Conservation (phyloP, 2,797 vertebrate genomes). For the Sitta carolinensis region DNA sequence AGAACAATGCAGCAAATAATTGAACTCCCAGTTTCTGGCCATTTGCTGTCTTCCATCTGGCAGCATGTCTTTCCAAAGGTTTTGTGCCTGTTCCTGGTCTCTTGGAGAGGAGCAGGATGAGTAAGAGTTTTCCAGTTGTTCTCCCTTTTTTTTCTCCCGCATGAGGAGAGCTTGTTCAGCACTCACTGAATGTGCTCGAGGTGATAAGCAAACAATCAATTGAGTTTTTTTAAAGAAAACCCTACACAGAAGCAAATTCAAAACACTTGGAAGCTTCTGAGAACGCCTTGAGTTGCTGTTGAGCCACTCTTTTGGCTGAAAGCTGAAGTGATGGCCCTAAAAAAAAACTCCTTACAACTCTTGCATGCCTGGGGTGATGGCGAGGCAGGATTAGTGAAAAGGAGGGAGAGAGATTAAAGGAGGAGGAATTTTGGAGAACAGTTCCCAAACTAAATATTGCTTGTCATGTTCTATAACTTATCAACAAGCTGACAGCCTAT, state of each 20-base stretch:
- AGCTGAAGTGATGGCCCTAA: background rate
- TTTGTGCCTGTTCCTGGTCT: background rate
- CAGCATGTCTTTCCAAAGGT: background rate
- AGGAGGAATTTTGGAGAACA: background rate
- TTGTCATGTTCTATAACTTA: background rate
- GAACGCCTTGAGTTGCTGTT: background rate
- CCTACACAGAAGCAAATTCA: background rate
- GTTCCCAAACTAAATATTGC: background rate
- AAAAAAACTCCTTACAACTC: background rate
- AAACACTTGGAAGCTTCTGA: background rate
- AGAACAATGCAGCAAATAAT: background rate
- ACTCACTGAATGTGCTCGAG: background rate
- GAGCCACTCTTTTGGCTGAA: background rate
- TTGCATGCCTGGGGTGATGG: background rate
- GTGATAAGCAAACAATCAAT: background rate
- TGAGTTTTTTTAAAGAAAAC: background rate
- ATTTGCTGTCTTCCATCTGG: background rate
- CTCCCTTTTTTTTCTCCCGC: background rate
- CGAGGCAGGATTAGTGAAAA: background rate
- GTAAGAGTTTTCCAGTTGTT: background rate
- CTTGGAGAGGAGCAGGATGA: background rate
- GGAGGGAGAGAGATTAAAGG: background rate
- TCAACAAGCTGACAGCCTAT: slow-evolving; percentile 20
- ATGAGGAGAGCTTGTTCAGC: background rate
- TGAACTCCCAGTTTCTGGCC: background rate